Conservation (phyloP, 2,797 vertebrate species). For the Megalops cyprinoides region DNA sequence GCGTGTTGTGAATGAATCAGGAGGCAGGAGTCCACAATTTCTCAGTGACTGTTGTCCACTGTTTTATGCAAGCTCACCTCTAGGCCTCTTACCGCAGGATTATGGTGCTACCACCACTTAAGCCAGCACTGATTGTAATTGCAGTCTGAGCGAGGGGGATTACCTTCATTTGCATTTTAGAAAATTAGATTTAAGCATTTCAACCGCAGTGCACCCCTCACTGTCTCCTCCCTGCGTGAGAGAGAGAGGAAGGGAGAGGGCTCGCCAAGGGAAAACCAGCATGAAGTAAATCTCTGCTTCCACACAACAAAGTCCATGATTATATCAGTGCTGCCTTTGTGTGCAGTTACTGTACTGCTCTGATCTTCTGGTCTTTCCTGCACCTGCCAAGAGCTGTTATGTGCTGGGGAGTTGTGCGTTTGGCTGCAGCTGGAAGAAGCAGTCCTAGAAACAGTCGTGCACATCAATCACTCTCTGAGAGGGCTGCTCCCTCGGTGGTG, state of each 20-base stretch:
- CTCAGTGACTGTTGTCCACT: not conserved
- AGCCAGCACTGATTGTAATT: not conserved
- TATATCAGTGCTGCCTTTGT: too few species aligned
- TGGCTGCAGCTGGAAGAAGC: too few species aligned
- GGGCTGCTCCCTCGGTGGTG: not conserved
- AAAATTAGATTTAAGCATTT: not conserved
- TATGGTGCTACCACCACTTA: not conserved
- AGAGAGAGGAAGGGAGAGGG: too few species aligned
- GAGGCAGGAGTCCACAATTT: not conserved
- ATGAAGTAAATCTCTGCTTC: too few species aligned
- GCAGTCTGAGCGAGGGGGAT: not conserved
- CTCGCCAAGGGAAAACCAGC: too few species aligned
- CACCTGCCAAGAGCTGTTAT: too few species aligned
- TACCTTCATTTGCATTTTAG: not conserved
- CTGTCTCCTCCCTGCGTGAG: not conserved
- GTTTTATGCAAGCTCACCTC: not conserved
- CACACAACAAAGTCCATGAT: too few species aligned
- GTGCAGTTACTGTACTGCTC: too few species aligned
- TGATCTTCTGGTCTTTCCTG: too few species aligned
- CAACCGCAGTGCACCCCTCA: not conserved
- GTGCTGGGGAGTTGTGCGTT: too few species aligned
- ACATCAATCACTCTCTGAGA: too few species aligned
- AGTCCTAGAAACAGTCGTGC: not conserved
- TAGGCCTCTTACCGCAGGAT: not conserved
- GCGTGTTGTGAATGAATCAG: not conserved